Percentiles rank a stretch among this genome's conserved stretches.
Conservation (phyloP, 2,113 vertebrate genomes). For the Solea senegalensis region DNA sequence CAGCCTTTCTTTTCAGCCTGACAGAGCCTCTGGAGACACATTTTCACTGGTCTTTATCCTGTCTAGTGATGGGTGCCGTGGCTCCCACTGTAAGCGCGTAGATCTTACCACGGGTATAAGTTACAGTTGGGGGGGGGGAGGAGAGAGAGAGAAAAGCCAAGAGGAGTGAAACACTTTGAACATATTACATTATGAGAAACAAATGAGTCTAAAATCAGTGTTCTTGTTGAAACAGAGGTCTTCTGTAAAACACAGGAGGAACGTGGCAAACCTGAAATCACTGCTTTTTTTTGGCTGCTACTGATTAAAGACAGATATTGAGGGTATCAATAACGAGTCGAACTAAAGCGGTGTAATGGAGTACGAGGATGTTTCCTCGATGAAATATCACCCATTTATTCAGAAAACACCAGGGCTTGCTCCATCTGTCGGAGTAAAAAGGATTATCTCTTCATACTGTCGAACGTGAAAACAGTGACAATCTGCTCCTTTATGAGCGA, state of each 20-base stretch:
- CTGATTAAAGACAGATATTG: conserved; percentile 10
- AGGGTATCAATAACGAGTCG: background rate
- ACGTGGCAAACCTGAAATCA: conserved; percentile 6
- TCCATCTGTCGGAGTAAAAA: conserved; percentile 63
- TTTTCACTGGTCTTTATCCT: conserved; percentile 76
- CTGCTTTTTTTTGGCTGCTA: conserved; percentile 7
- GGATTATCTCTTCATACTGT: conserved; percentile 63
- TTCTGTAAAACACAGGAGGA: conserved; percentile 7
- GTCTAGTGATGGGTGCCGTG: conserved; percentile 73
- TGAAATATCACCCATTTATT: no score
- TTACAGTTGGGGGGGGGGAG: conserved; percentile 60
- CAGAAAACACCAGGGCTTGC: conserved; percentile 19
- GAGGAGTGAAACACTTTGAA: conserved; percentile 42
- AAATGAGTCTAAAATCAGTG: conserved; percentile 37
- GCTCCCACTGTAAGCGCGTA: conserved; percentile 68
- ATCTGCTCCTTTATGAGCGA: conserved; percentile 66
- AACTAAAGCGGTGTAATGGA: conserved; percentile 8
- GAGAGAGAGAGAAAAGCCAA: conserved; percentile 33
- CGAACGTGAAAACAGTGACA: conserved; percentile 58
- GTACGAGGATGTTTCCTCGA: conserved; percentile 10
- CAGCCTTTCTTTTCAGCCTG: conserved; percentile 71
- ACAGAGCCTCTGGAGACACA: conserved; percentile 71
- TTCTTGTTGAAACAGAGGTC: conserved; percentile 3
- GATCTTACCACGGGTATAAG: conserved; percentile 82
- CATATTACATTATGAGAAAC: conserved; percentile 46